Evolutionary conservation across 2,113 vertebrate species (phyloP).

Genomic region (Cervus canadensis): DNA sequence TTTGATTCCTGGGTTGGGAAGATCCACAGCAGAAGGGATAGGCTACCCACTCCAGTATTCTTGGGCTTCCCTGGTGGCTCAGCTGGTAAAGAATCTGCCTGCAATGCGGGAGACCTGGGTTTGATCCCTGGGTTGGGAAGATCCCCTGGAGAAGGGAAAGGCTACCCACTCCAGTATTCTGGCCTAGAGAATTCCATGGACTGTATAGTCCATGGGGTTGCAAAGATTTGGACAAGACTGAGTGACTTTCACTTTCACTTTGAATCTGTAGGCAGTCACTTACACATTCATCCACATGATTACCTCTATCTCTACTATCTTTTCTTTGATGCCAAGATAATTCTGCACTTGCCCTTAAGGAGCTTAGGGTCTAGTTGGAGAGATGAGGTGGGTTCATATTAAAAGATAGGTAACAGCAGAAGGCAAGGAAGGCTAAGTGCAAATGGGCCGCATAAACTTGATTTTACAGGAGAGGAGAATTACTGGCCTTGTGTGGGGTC

Average conservation of each 20-base stretch:
- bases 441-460: neutral
- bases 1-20: neutral
- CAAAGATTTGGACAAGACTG: neutral
- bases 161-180: neutral
- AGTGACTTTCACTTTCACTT: neutral
- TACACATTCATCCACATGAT: fast-evolving
- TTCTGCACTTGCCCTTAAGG: neutral
- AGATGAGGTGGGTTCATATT: neutral
- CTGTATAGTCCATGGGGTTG: neutral
- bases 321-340: neutral
- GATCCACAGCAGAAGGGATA: neutral
- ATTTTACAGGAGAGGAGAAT: neutral
- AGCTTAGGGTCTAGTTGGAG: neutral
- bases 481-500: neutral
- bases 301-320: neutral
- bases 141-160: neutral
- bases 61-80: neutral
- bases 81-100: neutral
- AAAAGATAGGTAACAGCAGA: neutral
- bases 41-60: neutral
- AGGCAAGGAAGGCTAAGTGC: neutral
- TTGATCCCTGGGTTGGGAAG: neutral
- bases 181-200: neutral
- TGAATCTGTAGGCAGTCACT: neutral
- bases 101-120: fast-evolving